Conservation (phyloP, 2,888 invertebrate species). For the Atrina japonica region DNA sequence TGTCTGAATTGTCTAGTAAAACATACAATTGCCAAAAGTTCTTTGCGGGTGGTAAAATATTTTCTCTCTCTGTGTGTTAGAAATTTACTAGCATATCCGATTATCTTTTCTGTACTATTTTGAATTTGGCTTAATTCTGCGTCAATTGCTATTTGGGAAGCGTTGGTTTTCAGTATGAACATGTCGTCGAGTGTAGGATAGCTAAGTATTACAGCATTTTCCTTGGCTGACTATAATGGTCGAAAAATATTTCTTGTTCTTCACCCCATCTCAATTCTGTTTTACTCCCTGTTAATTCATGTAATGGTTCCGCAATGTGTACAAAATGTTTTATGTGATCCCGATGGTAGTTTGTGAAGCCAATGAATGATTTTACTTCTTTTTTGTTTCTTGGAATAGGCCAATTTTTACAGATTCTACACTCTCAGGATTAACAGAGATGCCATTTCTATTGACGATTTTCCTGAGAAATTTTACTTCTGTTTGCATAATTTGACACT, state of each 20-base stretch:
- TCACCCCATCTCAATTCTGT: not conserved
- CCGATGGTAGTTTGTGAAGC: conserved; percentile 52
- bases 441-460: too few species aligned
- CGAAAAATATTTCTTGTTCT: not conserved
- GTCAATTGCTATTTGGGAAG: conserved; percentile 1
- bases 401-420: too few species aligned
- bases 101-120: conserved; percentile 4
- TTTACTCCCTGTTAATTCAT: conserved; percentile 19
- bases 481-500: too few species aligned
- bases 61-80: too few species aligned
- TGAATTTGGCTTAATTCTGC: conserved; percentile 15
- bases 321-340: conserved; percentile 41
- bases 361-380: conserved; percentile 50
- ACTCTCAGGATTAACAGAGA: too few species aligned
- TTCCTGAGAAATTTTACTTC: too few species aligned
- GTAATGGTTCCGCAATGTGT: conserved; percentile 35
- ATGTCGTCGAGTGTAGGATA: not conserved
- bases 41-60: too few species aligned
- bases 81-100: too few species aligned
- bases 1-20: too few species aligned
- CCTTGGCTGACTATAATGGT: not conserved
- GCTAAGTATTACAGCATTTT: not conserved
- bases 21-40: too few species aligned
- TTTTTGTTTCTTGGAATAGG: conserved; percentile 33
- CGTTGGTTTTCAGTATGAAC: conserved; percentile 22